Base-by-base conservation (phyloP, 2,797 vertebrate genomes). In the Epinephelus coioides region DNA sequence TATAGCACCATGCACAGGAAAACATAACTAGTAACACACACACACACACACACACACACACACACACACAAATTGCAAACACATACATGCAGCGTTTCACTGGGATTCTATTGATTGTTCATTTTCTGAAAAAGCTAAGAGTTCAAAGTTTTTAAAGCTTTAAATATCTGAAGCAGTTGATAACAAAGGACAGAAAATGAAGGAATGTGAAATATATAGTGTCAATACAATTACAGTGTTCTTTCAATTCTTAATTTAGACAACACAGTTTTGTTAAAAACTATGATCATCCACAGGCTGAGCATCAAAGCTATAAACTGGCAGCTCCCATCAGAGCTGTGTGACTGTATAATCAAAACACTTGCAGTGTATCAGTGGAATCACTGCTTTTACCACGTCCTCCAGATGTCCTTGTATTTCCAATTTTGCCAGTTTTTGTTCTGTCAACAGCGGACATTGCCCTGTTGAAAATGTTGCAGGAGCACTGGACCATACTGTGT, bases 341-440 rank as follows among this genome's bases (percentile, higher is more conserved):
- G 34, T 23, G 38, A 25, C 23, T 69, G 43, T 65, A 4, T 17
- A 67, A 64, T 43, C n/a, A 46, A 43, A 46, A 47, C 27, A 9
- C 47, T 70, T 71, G 25, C 21, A 17, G 57, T 57, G 81, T 59
- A 76, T 81, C 23, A 12, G 55, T 49, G 13, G 5, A 76, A 27
- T 59, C 21, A 40, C 25, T 25, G 40, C 9, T 61, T 69, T 54
- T 23, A 4, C 51, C 27, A 6, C 1, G 1, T 63, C 18, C 56
- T 78, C 44, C 46, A 43, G 4, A 54, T 51, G 60, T 63, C 79
- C 71, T 72, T 61, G 40, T 34, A 27, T 55, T 76, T 74, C 18
- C 21, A 53, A 34, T 74, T 62, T 53, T 64, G 30, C 21, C 18
- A 13, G 15, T 54, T 66, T 76, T 49, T 57, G 14, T 69, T 18